Base-by-base conservation (phyloP, 2,888 invertebrate species). In the Onchidella celtica region DNA sequence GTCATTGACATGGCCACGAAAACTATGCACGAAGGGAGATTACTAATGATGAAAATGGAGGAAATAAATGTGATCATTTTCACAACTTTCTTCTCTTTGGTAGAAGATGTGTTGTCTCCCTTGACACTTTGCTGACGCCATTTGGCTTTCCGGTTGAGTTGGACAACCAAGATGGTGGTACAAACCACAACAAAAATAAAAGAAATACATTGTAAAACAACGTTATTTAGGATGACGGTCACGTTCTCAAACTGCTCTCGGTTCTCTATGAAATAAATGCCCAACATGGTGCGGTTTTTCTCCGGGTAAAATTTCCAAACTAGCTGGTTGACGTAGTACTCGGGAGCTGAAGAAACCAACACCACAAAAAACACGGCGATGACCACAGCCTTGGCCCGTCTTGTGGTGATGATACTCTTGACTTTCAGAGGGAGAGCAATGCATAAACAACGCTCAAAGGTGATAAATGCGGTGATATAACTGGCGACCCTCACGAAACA, bases 301-400 rank as follows among this genome's bases (percentile, higher is more conserved):
- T 73, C 77, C 24, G 78, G 69, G 57, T 61, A 69, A n/a, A 81
- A 81, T n/a, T 74, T 78, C 47, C 83, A 78, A 24, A 65, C 76
- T 34, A 69, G 36, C 59, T 80, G 77, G 34, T 32, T 68, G 24
- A 73, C 77, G 68, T 65, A 55, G 61, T 47, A 61, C 27, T 68
- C 75, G 21, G 75, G 61, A 27, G 70, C 75, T 0, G 63, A 61
- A 17, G 81, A 38, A 40, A 63, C 68, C 27, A 34, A 21, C 21
- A 73, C 73, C 14, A 68, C 9, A 3, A 55, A n/a, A 24, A 27
- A 65, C 0, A 40, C 29, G 3, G 17, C 34, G 32, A 77, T 55
- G 32, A 55, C 63, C 9, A 40, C 72, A 0, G n/a, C 29, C 9
- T 57, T 69, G 29, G 47, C 32, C 29, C 69, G 29, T 17, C n/a